Conservation (phyloP, 1,140 invertebrate species). For the Drosophila sp. region DNA sequence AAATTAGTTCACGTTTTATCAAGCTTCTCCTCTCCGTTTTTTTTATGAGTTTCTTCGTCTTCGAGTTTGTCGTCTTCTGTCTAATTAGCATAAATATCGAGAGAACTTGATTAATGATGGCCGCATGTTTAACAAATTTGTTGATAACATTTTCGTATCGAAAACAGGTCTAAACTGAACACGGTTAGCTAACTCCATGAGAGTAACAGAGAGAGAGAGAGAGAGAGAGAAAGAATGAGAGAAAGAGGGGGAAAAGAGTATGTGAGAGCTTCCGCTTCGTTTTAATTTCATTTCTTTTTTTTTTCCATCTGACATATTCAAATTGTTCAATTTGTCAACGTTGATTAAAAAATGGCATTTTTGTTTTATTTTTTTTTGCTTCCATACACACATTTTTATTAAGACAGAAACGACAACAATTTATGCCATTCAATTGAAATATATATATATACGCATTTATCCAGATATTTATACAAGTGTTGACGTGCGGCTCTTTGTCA, state of each 20-base stretch:
- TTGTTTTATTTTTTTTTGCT: conserved; percentile 32
- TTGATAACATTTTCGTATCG: conserved; percentile 31
- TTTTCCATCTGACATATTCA: conserved; percentile 40
- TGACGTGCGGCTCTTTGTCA: conserved; percentile 54
- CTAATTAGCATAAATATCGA: conserved; percentile 68
- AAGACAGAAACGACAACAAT: conserved; percentile 60
- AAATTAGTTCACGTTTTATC: conserved; percentile 48
- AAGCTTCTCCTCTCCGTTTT: conserved; percentile 7
- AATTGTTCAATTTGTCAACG: conserved; percentile 53
- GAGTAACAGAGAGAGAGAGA: conserved; percentile 4
- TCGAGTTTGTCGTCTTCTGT: conserved; percentile 5
- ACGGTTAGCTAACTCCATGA: conserved; percentile 31
- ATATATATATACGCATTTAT: conserved; percentile 7
- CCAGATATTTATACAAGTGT: conserved; percentile 53
- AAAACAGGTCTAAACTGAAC: conserved; percentile 55
- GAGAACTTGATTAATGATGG: conserved; percentile 53
- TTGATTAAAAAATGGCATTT: conserved; percentile 55
- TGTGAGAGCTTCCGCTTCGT: conserved; percentile 39
- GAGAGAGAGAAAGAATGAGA: background rate
- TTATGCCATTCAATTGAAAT: conserved; percentile 52
- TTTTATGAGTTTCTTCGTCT: conserved; percentile 51
- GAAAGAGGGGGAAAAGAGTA: background rate
- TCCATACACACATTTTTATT: conserved; percentile 60
- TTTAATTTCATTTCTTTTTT: conserved; percentile 22
- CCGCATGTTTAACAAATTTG: conserved; percentile 39